Evolutionary conservation across 2,797 vertebrate genomes (phyloP).

Genomic region (Lycodopsis pacificus): DNA sequence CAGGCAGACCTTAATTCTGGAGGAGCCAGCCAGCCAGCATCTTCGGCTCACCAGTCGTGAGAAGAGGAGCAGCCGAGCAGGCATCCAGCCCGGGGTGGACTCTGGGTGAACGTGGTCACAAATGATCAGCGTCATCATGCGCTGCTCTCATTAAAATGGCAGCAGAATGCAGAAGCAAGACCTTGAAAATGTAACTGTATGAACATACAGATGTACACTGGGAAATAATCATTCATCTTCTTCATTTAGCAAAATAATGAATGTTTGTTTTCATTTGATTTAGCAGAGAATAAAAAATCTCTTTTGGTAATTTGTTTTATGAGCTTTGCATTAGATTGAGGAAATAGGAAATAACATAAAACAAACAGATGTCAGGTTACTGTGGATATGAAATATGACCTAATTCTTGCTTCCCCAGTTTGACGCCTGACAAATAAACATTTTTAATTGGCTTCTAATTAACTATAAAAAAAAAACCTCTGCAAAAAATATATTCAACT

Average conservation of each 20-base stretch:
- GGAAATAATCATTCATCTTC: background rate
- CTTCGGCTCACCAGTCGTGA: conserved; percentile 38
- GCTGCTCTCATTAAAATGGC: conserved; percentile 32
- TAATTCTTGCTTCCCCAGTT: background rate
- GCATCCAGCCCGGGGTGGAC: conserved; percentile 44
- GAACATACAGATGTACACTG: background rate
- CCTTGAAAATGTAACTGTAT: background rate
- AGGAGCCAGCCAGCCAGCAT: conserved; percentile 36
- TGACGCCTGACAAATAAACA: background rate
- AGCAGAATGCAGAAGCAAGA: conserved; percentile 10
- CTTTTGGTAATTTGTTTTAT: too few species aligned
- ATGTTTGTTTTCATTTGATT: conserved; percentile 2
- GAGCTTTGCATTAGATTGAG: background rate
- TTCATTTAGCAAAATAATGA: background rate
- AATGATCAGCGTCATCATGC: conserved; percentile 59
- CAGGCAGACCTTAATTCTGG: conserved; percentile 35
- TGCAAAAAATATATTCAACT: background rate
- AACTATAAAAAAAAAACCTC: background rate
- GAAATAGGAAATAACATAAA: background rate
- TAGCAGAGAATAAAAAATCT: background rate
- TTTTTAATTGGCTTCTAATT: background rate
- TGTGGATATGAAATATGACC: background rate
- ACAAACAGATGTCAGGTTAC: background rate
- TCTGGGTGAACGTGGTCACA: conserved; percentile 50
- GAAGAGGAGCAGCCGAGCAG: conserved; percentile 38